Percentiles rank a stretch among this genome's conserved stretches.
phyloP scores from a whole-genome alignment of 2,797 vertebrate species.

The Buceros bicornis region DNA sequence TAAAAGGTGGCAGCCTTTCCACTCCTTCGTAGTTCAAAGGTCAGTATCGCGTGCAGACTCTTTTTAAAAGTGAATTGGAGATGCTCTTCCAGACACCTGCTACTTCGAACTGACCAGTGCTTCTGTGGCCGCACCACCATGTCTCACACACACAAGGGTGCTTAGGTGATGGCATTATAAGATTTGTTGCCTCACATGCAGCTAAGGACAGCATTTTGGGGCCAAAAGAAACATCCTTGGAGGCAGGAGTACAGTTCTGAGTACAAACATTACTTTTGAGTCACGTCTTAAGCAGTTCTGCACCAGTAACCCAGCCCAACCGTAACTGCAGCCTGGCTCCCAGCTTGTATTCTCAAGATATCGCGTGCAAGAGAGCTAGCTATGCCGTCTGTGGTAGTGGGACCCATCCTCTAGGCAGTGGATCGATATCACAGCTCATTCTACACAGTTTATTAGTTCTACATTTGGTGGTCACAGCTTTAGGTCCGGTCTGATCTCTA shows the following conservation, averaged over 20 bases:
- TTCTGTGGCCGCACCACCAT: accelerated
- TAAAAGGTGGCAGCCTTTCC: neutral
- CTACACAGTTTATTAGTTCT: neutral
- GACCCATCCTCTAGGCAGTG: neutral
- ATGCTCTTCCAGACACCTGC: neutral
- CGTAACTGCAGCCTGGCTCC: neutral
- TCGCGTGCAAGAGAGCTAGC: neutral
- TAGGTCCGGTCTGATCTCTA: neutral
- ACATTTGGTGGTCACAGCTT: neutral
- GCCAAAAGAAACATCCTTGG: neutral
- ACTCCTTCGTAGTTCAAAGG: neutral
- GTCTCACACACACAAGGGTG: neutral
- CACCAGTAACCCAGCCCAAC: neutral
- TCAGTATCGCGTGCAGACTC: neutral
- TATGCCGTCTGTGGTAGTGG: neutral
- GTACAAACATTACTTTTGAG: neutral
- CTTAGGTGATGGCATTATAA: neutral
- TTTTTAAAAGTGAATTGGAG: neutral
- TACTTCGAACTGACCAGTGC: neutral
- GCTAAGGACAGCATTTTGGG: neutral
- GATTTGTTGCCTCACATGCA: neutral
- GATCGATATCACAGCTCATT: neutral
- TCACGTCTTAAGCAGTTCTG: neutral
- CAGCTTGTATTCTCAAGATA: neutral
- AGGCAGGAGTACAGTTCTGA: neutral